Evolutionary conservation across 1,140 invertebrate species (phyloP).

Genomic region (Lamellibrachia luymesi): DNA sequence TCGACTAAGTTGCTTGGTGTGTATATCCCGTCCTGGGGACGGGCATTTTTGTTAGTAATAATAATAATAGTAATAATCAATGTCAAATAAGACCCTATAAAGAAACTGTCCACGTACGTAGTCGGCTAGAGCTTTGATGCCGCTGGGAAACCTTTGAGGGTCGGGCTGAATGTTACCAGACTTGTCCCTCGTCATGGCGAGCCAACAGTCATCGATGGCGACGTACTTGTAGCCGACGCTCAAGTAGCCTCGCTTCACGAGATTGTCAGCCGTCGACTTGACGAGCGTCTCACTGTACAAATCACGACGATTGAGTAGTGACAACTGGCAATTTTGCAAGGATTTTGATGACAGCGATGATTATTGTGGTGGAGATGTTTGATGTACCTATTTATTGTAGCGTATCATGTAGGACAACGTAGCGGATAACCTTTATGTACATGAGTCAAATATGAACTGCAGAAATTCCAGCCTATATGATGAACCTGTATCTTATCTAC

Average conservation of each 20-base stretch:
- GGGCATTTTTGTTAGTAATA: not conserved
- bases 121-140: slow-evolving; percentile 30
- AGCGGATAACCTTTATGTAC: not conserved
- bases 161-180: slow-evolving; percentile 79
- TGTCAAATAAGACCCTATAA: not conserved
- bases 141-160: slow-evolving; percentile 57
- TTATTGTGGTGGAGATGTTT: not conserved
- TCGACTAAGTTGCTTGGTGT: too few species aligned
- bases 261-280: slow-evolving; percentile 85
- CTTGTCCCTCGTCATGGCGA: slow-evolving; percentile 74
- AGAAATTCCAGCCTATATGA: too few species aligned
- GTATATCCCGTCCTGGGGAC: too few species aligned
- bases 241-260: slow-evolving; percentile 84
- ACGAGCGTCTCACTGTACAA: slow-evolving; percentile 74
- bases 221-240: slow-evolving; percentile 85
- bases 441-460: not conserved
- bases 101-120: slow-evolving; percentile 61
- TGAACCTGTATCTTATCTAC: too few species aligned
- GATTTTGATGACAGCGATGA: not conserved
- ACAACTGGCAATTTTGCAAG: not conserved
- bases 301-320: not conserved
- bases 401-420: not conserved
- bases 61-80: not conserved
- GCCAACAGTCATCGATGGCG: slow-evolving; percentile 92
- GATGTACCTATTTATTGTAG: not conserved